Base-by-base conservation (phyloP, 2,888 invertebrate genomes). In the Diarsia mendica region DNA sequence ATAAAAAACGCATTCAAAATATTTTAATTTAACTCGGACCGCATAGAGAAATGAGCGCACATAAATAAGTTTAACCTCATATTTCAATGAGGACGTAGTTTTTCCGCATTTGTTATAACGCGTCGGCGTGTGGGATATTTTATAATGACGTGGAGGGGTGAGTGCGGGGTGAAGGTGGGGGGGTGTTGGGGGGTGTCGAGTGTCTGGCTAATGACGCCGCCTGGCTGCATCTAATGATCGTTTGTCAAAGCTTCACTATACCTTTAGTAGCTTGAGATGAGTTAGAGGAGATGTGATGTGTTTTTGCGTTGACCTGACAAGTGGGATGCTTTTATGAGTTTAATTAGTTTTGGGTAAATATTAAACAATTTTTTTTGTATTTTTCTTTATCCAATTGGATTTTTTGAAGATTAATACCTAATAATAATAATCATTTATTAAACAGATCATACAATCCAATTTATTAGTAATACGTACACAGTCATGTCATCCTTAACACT, bases 171-270 rank as follows among this genome's bases (percentile, higher is more conserved):
- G 51, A 13, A n/a, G 15, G 44, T 1, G 28, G 28, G 23, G 15
- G 51, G 58, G 63, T 11, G 44, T 20, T 11, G 28, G 13, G 69
- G 63, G 55, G 84, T 82, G 85, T 88, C 78, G 78, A 88, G 88
- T 88, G 88, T 77, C 82, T 75, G 71, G 88, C 89, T 88, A 88
- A 88, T 88, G 88, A 88, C 83, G 82, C 79, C 82, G 87, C 82
- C 75, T 84, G 80, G 77, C 79, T 83, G 85, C 88, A 76, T 83
- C 89, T 88, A 88, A 88, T 88, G 89, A 88, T 82, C 89, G 83
- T 83, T 86, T 87, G 82, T 82, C 86, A 85, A 87, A 86, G 86
- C 73, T 83, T 78, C 85, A 75, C 75, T 67, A 84, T 67, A 84
- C 49, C 80, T 74, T 72, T 64, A 72, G 66, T 64, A 68, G 63